Base-by-base conservation (phyloP, 2,888 invertebrate species). In the Marronus borbonicus region DNA sequence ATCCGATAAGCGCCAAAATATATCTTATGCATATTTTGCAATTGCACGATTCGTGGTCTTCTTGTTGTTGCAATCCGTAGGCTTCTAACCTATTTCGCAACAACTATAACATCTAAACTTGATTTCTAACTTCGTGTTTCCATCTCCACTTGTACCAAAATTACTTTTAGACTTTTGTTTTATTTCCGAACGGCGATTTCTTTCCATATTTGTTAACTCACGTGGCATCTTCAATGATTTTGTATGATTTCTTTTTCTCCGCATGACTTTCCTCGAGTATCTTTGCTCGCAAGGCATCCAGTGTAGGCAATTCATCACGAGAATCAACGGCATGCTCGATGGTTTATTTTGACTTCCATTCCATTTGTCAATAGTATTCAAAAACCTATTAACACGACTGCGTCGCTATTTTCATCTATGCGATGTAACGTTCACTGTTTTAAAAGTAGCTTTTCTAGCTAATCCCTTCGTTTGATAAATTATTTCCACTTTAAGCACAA, bases 331-430 rank as follows among this genome's bases (percentile, higher is more conserved):
- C 86, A 36, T 1, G 5, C 60, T 85, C 65, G 79, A 87, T 31
- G 1, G 78, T 79, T 79, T 8, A 81, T 81, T 7, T 75, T 44
- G 12, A 86, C 79, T 3, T 82, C 83, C 81, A 86, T 86, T 14
- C 86, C 85, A 44, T 79, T 86, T 87, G 62, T 85, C 85, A 8
- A 88, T 85, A 1, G 83, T 80, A 24, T 87, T 86, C 72, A 87
- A 86, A 77, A 88, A 87, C 14, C 82, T 82, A 44, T 82, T 82
- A 2, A 87, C 64, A 79, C 87, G 87, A 14, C 85, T 83, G n/a
- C 85, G 81, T 2, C 85, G 0, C 81, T 83, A 4, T 76, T 78
- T 20, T 86, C 84, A 17, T 74, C 58, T 87, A 88, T 87, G 49
- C 84, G 84, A 14, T 84, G 84, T 4, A 87, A 75, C 3, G 84